Percentiles rank a stretch among this genome's conserved stretches.
Conservation (phyloP, 2,888 invertebrate genomes). For the Meliscaeva auricollis region DNA sequence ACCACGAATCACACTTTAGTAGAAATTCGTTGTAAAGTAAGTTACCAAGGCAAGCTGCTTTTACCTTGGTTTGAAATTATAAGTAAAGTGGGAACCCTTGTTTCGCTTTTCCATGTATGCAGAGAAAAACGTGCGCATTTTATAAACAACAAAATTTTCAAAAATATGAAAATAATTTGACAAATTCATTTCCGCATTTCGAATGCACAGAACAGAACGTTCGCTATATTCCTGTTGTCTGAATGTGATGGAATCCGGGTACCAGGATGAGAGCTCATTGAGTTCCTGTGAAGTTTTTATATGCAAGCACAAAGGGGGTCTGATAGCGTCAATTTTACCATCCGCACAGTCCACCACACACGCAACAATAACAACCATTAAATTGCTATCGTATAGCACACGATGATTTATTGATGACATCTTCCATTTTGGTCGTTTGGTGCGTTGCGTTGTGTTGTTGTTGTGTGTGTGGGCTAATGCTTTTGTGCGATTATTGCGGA, state of each 20-base stretch:
- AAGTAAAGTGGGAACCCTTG: neutral
- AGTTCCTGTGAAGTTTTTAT: neutral
- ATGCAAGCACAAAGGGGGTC: neutral
- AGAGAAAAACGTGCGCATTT: neutral
- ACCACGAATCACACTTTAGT: too few species aligned
- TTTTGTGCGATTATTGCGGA: conserved; percentile 46
- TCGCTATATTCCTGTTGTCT: conserved; percentile 10
- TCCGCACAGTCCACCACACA: neutral
- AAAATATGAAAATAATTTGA: conserved; percentile 71
- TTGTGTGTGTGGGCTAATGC: conserved; percentile 27
- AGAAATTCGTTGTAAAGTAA: too few species aligned
- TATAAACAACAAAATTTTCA: neutral
- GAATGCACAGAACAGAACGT: conserved; percentile 19
- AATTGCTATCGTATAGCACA: neutral
- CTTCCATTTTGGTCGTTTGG: conserved; percentile 50
- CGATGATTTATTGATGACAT: conserved; percentile 71
- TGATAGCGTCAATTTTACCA: neutral
- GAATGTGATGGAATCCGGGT: conserved; percentile 2
- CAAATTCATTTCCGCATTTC: conserved; percentile 64
- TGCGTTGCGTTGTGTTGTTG: neutral
- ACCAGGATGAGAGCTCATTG: too few species aligned
- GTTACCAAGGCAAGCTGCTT: too few species aligned
- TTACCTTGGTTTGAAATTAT: neutral
- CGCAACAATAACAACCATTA: neutral
- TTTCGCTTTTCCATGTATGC: neutral